Evolutionary conservation across 1,140 invertebrate species (phyloP).

Genomic region (Portunus trituberculatus): DNA sequence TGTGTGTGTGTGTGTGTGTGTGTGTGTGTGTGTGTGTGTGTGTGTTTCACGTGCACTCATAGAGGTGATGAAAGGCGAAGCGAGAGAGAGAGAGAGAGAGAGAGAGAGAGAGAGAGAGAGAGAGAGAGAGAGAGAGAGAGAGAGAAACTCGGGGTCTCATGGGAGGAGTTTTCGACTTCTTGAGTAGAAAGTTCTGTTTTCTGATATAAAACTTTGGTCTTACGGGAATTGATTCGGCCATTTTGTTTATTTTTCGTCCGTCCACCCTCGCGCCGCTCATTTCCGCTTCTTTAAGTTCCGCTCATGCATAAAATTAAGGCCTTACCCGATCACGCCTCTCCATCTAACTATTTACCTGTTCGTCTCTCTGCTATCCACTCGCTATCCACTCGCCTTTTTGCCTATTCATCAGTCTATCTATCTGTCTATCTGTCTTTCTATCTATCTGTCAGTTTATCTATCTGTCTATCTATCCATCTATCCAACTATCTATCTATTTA

Average conservation of each 20-base stretch:
- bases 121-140: slow-evolving; percentile 26
- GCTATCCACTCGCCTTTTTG: too few species aligned
- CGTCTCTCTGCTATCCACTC: too few species aligned
- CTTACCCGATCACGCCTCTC: background rate
- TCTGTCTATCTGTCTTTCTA: background rate
- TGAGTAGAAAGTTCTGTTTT: background rate
- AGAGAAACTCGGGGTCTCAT: background rate
- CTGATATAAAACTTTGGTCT: slow-evolving; percentile 17
- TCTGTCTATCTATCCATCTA: background rate
- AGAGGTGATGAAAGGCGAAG: background rate
- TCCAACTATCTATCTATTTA: background rate
- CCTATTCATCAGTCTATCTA: background rate
- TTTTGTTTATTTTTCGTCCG: slow-evolving; percentile 28
- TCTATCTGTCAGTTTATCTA: background rate
- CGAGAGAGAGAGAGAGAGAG: background rate
- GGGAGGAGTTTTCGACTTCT: background rate
- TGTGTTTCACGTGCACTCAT: background rate
- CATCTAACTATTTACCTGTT: background rate
- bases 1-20: too few species aligned
- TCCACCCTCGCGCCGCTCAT: too few species aligned
- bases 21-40: too few species aligned
- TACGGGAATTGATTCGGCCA: background rate
- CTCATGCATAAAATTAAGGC: background rate
- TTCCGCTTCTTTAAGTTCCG: too few species aligned
- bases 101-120: background rate